A percentile compares a stretch with the other conserved stretches of the same genome.
These are phyloP conservation scores for Agrochola lychnidis DNA, from an alignment of 2,888 invertebrate genomes.

Conservation along the genomic window DNA sequence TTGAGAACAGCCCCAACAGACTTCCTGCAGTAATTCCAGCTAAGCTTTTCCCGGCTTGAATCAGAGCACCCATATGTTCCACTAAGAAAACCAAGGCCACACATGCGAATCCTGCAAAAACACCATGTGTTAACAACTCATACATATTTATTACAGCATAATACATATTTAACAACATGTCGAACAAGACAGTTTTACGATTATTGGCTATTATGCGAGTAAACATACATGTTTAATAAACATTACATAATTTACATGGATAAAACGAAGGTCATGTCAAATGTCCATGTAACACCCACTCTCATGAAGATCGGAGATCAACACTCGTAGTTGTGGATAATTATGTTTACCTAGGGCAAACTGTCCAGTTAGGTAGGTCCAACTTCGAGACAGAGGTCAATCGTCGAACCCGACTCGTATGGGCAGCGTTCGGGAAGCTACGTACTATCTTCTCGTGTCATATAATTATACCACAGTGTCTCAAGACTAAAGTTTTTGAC, in stretches of 20 bases:
- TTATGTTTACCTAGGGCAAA: too few species aligned
- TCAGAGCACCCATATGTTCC: constrained; percentile 93
- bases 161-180: constrained; percentile 32
- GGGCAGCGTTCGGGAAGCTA: too few species aligned
- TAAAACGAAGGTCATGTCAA: too few species aligned
- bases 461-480: too few species aligned
- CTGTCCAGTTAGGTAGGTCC: too few species aligned
- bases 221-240: constrained; percentile 6
- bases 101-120: constrained; percentile 89
- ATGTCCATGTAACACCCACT: too few species aligned
- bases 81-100: constrained; percentile 93
- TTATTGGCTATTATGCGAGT: constrained; percentile 37
- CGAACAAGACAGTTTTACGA: constrained; percentile 45
- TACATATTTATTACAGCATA: background rate
- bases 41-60: constrained; percentile 93
- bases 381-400: too few species aligned
- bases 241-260: background rate
- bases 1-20: constrained; percentile 92
- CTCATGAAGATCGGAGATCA: too few species aligned
- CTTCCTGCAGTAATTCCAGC: constrained; percentile 94
- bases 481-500: too few species aligned
- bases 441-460: too few species aligned
- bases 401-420: too few species aligned
- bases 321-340: too few species aligned
- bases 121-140: background rate